phyloP scores from a whole-genome alignment of 1,140 invertebrate species.

The Bombus ignitus region DNA sequence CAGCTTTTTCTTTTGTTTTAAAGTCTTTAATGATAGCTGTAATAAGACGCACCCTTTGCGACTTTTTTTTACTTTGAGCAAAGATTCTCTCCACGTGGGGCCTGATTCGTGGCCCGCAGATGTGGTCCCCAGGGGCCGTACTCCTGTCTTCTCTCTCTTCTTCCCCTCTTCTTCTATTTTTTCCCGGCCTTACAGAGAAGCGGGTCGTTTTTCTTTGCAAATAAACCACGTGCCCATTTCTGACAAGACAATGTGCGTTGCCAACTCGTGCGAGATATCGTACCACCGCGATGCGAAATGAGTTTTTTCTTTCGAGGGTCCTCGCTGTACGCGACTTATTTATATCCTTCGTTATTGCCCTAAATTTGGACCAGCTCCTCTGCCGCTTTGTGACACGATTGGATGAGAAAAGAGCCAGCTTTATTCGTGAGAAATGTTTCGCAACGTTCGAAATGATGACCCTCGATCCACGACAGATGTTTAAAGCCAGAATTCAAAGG shows the following conservation, averaged over 20 bases:
- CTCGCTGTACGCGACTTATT: conserved; percentile 26
- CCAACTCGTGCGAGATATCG: conserved; percentile 39
- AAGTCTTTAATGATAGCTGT: background rate
- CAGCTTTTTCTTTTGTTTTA: too few relatives aligned
- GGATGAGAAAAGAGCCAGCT: background rate
- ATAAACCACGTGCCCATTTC: conserved; percentile 53
- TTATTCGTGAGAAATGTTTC: background rate
- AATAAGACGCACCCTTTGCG: background rate
- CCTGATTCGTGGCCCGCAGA: conserved; percentile 49
- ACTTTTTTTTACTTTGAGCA: conserved; percentile 21
- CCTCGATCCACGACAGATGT: background rate
- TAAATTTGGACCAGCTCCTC: background rate
- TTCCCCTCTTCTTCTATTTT: conserved; percentile 12
- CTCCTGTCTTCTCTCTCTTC: conserved; percentile 2
- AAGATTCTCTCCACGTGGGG: conserved; percentile 58
- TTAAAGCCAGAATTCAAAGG: background rate
- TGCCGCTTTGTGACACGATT: too few relatives aligned
- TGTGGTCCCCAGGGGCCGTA: conserved; percentile 31
- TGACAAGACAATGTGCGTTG: conserved; percentile 1
- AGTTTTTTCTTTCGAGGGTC: background rate
- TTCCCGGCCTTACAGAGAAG: background rate
- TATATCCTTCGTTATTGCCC: conserved; percentile 43
- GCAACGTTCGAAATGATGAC: background rate
- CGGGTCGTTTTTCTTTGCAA: conserved; percentile 43
- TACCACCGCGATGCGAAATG: conserved; percentile 25